Base-by-base conservation (phyloP, 2,113 vertebrate species). In the Bagarius yarrelli region DNA sequence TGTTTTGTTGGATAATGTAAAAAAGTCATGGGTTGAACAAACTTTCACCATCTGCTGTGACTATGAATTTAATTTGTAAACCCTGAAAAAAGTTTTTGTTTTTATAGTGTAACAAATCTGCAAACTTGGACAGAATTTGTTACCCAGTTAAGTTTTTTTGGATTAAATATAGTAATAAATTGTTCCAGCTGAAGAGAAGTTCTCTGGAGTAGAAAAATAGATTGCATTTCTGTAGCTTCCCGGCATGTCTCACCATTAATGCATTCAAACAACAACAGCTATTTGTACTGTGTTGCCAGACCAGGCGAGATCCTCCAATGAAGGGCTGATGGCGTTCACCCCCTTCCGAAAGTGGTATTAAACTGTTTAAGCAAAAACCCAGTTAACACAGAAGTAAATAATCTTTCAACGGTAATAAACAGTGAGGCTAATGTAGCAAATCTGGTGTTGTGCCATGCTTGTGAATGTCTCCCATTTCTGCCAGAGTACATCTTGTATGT, bases 211-310 rank as follows among this genome's bases (percentile, higher is more conserved):
- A 34, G 34, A 57, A 55, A 44, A 76, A 76, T 57, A 57, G 72
- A 75, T 76, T 76, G 55, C 59, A 32, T 76, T 76, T 76, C 73
- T 34, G 47, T 34, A 59, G 55, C 32, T 76, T 30, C 25, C 32
- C 55, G 40, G 55, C 55, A 14, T 12, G 55, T 44, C 56, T 36
- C 52, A 59, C 59, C 52, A 76, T 76, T 76, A 76, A 76, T 76
- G 55, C 73, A 76, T 76, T 59, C 73, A 59, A 76, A 76, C 73
- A 59, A 55, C 73, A 36, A 32, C 53, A 76, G 73, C 34, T 9
- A 44, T 55, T 56, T 23, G 5, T 34, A n/a, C 69, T 1, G 70
- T 55, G 70, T 73, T 73, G 73, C 32, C 73, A 76, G 32, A 11
- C 40, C 73, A 59, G 52, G 55, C 15, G 2, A 9, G 1, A 76